Conservation (phyloP, 2,888 invertebrate genomes). For the Chrysina gloriosa region DNA sequence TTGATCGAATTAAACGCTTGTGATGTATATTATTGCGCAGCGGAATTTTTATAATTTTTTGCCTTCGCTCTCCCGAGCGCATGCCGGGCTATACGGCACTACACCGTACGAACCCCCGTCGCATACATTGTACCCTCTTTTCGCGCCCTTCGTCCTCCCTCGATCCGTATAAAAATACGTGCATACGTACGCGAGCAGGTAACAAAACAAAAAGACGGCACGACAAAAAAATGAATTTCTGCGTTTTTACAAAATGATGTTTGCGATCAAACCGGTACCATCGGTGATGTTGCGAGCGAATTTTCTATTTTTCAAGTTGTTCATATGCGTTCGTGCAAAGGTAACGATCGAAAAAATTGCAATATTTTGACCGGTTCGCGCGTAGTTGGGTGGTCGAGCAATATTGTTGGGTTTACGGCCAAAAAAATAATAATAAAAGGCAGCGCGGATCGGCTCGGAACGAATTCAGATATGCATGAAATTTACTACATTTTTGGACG, state of each 20-base stretch:
- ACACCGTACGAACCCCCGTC: neutral
- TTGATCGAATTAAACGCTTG: slow-evolving; percentile 42
- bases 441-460: neutral
- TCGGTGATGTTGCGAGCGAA: slow-evolving; percentile 16
- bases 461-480: neutral
- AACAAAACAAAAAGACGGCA: slow-evolving; percentile 1
- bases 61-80: neutral
- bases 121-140: neutral
- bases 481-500: no score
- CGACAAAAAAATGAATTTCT: slow-evolving; percentile 17
- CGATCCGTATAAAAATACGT: slow-evolving; percentile 12
- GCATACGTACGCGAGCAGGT: neutral
- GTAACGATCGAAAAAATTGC: slow-evolving; percentile 30
- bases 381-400: no score
- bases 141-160: neutral
- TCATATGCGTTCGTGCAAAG: slow-evolving; percentile 9
- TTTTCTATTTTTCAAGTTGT: slow-evolving; percentile 25
- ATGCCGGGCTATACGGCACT: neutral
- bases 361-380: neutral
- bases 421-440: neutral
- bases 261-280: slow-evolving; percentile 18
- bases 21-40: slow-evolving; percentile 37
- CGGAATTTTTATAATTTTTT: slow-evolving; percentile 34
- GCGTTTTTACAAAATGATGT: slow-evolving; percentile 12
- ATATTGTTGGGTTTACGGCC: neutral